A percentile compares a stretch with the other conserved stretches of the same genome.
Evolutionary conservation across 2,113 vertebrate species (phyloP).

Genomic region (Lasiurus borealis): DNA sequence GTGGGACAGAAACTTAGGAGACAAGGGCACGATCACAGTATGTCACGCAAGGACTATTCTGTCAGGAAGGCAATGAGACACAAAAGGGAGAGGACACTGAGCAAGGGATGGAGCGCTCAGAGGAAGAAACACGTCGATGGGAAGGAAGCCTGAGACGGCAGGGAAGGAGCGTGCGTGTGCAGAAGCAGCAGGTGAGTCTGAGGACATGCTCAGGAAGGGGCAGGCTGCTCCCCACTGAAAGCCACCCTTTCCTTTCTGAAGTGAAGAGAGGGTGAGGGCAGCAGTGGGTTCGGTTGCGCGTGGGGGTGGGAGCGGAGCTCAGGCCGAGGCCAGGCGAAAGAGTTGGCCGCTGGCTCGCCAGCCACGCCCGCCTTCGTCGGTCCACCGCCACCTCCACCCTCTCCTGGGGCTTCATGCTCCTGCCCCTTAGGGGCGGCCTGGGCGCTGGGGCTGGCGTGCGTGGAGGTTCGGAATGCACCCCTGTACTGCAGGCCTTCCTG

Average conservation of each 20-base stretch:
- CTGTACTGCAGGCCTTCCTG: too few species aligned
- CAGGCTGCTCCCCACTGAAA: background rate
- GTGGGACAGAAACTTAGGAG: background rate
- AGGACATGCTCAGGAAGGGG: background rate
- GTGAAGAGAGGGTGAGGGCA: background rate
- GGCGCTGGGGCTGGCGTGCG: too few species aligned
- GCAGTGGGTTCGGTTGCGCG: too few species aligned
- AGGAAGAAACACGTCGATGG: background rate
- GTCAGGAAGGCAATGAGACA: background rate
- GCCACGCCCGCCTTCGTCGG: too few species aligned
- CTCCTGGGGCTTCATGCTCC: too few species aligned
- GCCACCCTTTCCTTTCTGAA: background rate
- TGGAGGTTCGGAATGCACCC: too few species aligned
- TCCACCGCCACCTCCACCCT: too few species aligned
- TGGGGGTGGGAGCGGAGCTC: too few species aligned
- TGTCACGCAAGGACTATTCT: background rate
- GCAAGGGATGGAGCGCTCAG: background rate
- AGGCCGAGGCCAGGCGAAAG: too few species aligned
- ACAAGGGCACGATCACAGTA: background rate
- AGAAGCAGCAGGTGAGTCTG: background rate
- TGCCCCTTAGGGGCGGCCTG: too few species aligned
- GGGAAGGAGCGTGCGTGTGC: background rate
- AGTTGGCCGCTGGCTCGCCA: too few species aligned
- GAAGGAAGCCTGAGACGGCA: background rate
- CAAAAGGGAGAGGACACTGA: background rate